Evolutionary conservation across 2,797 vertebrate species (phyloP), one percentile per base, ranked within the genome.

Genomic region (Myotis pilosus): DNA sequence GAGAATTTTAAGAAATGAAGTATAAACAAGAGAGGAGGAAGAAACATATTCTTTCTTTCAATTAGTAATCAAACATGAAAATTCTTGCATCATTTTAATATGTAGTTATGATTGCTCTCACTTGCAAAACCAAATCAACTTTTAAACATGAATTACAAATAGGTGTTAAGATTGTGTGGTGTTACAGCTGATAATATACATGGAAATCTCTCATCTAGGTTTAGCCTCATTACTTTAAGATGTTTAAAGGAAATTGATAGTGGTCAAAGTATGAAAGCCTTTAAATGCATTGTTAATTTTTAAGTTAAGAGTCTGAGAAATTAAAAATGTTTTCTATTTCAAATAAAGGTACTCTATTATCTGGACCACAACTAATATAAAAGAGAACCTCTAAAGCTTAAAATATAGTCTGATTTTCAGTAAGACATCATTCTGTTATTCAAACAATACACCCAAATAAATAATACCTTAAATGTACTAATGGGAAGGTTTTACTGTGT

Each of bases 71-170:
- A 92, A 91, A 84, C 0, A 91, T 2, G 51, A 60, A 95, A 53
- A 6, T 8, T 23, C 0, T 55, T 71, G 10, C 23, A 3, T 12
- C 28, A 6, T 41, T 38, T 10, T 84, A 96, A 82, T 76, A 84
- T 88, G 62, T 51, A 96, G 47, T 87, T 76, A 51, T 25, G 83
- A 83, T 97, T 97, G 60, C 75, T 96, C 84, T 96, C n/a, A 69
- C 79, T 82, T 68, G 9, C 81, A 44, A 94, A 95, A 30, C 38
- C 44, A 76, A 87, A 66, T 44, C 16, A 64, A 88, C 25, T 60
- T 13, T 89, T 15, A 97, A 93, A 92, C 33, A 6, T 55, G 22
- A 95, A 95, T 94, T 95, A 86, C 47, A 81, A 74, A 30, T 66
- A 72, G 78, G 15, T 71, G 8, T 51, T 75, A 83, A 78, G 33